Conservation (phyloP, 2,113 vertebrate species). For the Gasterosteus aculeatus region DNA sequence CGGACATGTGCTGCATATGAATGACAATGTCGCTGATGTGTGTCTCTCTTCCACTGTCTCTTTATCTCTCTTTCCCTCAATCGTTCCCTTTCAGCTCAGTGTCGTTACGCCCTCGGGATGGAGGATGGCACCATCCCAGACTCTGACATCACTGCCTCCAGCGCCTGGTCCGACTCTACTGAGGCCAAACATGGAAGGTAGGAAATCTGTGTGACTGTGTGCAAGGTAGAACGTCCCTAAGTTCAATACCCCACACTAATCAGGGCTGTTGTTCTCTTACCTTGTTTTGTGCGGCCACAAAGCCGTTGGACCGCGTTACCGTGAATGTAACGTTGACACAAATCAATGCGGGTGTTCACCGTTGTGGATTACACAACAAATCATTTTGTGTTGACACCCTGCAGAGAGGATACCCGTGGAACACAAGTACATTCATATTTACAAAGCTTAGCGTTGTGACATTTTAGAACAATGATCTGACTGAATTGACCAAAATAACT, state of each 20-base stretch:
- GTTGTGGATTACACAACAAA: conserved; percentile 8
- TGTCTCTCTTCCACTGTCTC: conserved; percentile 1
- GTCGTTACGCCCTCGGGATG: conserved; percentile 95
- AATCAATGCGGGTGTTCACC: neutral
- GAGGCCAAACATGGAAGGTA: conserved; percentile 93
- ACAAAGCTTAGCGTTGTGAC: neutral
- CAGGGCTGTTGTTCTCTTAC: neutral
- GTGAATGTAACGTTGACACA: neutral
- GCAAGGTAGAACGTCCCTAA: neutral
- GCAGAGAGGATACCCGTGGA: conserved; percentile 10
- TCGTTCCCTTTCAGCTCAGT: conserved; percentile 80
- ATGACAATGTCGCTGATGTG: conserved; percentile 48
- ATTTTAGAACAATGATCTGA: too few relatives aligned
- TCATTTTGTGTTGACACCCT: conserved; percentile 3
- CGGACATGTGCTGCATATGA: conserved; percentile 8
- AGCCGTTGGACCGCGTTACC: conserved; percentile 6
- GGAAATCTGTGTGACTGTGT: conserved; percentile 19
- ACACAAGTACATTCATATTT: neutral
- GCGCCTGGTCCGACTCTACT: conserved; percentile 93
- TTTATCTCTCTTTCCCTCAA: conserved; percentile 2
- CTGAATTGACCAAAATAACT: too few relatives aligned
- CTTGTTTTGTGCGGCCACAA: neutral
- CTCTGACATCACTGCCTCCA: conserved; percentile 90
- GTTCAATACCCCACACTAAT: neutral
- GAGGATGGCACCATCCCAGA: conserved; percentile 91